A percentile compares a stretch with the other conserved stretches of the same genome.
These are phyloP conservation scores for Leptocoma aspasia DNA, from an alignment of 2,113 vertebrate genomes.

Conservation along the genomic window DNA sequence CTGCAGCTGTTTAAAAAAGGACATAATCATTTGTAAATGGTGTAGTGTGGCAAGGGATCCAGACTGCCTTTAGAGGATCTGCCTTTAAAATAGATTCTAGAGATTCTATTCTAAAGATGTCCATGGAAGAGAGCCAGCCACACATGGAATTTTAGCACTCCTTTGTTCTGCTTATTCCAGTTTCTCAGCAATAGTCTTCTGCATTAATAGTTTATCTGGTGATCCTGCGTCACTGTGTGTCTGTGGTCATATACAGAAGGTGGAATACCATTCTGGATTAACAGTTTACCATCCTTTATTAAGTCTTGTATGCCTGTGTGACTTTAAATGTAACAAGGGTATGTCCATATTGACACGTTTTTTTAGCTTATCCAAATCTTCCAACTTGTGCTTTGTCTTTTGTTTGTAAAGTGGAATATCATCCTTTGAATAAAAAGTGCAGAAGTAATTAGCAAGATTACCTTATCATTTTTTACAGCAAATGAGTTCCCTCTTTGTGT, in stretches of 20 bases:
- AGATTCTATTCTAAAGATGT: not conserved
- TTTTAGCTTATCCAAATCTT: not conserved
- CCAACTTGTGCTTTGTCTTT: not conserved
- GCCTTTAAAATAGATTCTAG: no score
- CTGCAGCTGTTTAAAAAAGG: not conserved
- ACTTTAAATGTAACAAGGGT: not conserved
- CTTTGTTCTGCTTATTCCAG: not conserved
- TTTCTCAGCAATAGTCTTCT: not conserved
- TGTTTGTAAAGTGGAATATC: not conserved
- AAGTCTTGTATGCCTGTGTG: not conserved
- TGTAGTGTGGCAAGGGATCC: not conserved
- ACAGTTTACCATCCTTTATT: not conserved
- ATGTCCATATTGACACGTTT: not conserved
- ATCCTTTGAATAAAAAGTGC: not conserved
- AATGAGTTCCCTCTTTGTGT: not conserved
- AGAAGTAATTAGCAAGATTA: not conserved
- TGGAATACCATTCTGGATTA: not conserved
- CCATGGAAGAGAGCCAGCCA: not conserved
- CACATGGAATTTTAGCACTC: not conserved
- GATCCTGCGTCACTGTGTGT: not conserved
- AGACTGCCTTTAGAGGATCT: no score
- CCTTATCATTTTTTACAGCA: not conserved
- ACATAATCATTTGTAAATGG: not conserved
- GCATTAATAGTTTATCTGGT: not conserved
- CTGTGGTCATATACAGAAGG: not conserved